phyloP scores from a whole-genome alignment of 2,113 vertebrate genomes.

The Phainopepla nitens region DNA sequence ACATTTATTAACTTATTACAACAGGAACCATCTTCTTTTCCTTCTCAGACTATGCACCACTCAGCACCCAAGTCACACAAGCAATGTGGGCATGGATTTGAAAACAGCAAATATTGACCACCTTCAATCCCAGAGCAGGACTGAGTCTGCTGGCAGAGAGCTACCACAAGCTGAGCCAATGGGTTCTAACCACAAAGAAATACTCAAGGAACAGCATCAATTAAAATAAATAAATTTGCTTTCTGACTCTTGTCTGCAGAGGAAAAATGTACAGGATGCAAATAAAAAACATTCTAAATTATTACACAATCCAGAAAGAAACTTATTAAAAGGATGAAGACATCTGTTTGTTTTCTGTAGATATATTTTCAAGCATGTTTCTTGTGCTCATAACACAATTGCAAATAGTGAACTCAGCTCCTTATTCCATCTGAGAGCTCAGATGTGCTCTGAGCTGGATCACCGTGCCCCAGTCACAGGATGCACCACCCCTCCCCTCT shows the following conservation, averaged over 20 bases:
- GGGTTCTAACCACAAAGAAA: not conserved
- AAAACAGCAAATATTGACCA: not conserved
- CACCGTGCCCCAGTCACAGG: not conserved
- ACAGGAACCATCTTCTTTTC: not conserved
- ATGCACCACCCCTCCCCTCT: not conserved
- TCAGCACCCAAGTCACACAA: not conserved
- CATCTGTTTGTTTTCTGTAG: not conserved
- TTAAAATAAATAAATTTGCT: not conserved
- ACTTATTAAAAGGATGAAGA: not conserved
- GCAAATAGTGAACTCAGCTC: not conserved
- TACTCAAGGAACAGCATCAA: not conserved
- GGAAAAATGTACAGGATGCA: not conserved
- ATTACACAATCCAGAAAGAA: not conserved
- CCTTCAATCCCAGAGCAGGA: not conserved
- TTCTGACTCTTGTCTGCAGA: not conserved
- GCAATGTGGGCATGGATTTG: not conserved
- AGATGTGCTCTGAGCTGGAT: not conserved
- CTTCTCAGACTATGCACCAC: not conserved
- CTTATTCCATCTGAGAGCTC: not conserved
- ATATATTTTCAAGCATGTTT: not conserved
- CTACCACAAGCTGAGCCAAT: not conserved
- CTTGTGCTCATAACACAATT: not conserved
- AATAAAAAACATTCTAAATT: not conserved
- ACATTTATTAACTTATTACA: not conserved
- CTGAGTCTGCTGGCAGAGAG: not conserved